Percentiles rank a stretch among this genome's conserved stretches.
Evolutionary conservation across 2,888 invertebrate genomes (phyloP).

Genomic region (Heliconius charithonia): DNA sequence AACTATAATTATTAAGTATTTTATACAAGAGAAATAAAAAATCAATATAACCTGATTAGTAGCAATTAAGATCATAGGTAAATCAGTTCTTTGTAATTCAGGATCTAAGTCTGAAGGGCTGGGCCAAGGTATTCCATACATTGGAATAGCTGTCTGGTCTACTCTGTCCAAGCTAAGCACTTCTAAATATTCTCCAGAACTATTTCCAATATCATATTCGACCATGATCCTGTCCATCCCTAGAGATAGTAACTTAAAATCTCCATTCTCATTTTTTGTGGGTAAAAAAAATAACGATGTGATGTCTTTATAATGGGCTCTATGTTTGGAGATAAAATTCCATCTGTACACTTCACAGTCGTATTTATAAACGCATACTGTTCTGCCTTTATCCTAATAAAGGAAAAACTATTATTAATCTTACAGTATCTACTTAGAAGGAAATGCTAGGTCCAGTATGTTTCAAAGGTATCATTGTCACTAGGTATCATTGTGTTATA

Average conservation of each 20-base stretch:
- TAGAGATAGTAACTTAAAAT: slow-evolving; percentile 82
- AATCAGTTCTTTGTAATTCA: slow-evolving; percentile 54
- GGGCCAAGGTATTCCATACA: slow-evolving; percentile 73
- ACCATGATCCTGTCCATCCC: slow-evolving; percentile 84
- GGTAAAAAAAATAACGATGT: slow-evolving; percentile 82
- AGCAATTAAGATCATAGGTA: slow-evolving; percentile 81
- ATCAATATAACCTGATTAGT: slow-evolving; percentile 83
- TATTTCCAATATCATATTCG: slow-evolving; percentile 82
- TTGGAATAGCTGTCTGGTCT: slow-evolving; percentile 86
- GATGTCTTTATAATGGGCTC: slow-evolving; percentile 85
- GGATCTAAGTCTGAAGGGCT: slow-evolving; percentile 57
- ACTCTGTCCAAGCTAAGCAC: slow-evolving; percentile 81
- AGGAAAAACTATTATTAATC: neutral
- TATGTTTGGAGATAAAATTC: slow-evolving; percentile 84
- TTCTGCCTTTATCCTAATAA: slow-evolving; percentile 69
- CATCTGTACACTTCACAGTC: slow-evolving; percentile 68
- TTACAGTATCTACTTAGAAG: neutral
- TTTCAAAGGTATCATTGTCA: too few species aligned
- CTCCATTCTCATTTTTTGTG: slow-evolving; percentile 58
- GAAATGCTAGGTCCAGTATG: too few species aligned
- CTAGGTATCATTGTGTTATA: too few species aligned
- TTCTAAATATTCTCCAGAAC: slow-evolving; percentile 70
- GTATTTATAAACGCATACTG: slow-evolving; percentile 80
- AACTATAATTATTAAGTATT: neutral
- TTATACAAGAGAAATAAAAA: neutral